Percentiles rank a stretch among this genome's conserved stretches.
Conservation (phyloP, 1,140 invertebrate species). For the Cotesia glomerata region DNA sequence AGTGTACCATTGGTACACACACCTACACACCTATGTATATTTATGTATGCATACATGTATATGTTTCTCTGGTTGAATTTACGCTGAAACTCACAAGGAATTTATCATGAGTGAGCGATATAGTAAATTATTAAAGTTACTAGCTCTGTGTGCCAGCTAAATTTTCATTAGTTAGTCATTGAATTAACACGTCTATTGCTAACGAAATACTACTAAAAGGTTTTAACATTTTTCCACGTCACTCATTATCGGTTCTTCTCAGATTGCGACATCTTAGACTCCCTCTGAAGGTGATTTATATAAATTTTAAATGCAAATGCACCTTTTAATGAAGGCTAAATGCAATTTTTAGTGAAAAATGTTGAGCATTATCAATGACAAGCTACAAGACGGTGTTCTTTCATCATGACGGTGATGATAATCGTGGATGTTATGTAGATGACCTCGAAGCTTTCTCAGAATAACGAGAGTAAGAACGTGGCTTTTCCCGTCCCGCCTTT, state of each 20-base stretch:
- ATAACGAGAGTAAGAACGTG: background rate
- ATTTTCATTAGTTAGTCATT: conserved; percentile 14
- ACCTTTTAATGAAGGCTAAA: too few relatives aligned
- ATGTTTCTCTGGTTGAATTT: conserved; percentile 11
- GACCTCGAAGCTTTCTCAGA: conserved; percentile 26
- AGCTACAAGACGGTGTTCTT: too few relatives aligned
- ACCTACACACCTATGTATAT: background rate
- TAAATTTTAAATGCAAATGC: too few relatives aligned
- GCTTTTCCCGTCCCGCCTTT: conserved; percentile 23
- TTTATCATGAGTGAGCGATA: conserved; percentile 29
- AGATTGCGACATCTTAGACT: background rate
- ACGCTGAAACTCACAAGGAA: conserved; percentile 18
- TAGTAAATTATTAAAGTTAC: conserved; percentile 23
- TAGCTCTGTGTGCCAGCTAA: background rate
- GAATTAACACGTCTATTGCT: conserved; percentile 22
- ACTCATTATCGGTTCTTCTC: too few relatives aligned
- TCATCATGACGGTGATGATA: too few relatives aligned
- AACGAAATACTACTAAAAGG: conserved; percentile 14
- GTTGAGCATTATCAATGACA: too few relatives aligned
- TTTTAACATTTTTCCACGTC: background rate
- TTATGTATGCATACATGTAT: background rate
- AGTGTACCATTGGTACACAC: background rate
- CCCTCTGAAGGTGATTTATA: background rate
- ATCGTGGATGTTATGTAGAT: background rate
- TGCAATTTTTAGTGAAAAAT: too few relatives aligned